Base-by-base conservation (phyloP, 2,797 vertebrate species). In the Danio kyathit region DNA sequence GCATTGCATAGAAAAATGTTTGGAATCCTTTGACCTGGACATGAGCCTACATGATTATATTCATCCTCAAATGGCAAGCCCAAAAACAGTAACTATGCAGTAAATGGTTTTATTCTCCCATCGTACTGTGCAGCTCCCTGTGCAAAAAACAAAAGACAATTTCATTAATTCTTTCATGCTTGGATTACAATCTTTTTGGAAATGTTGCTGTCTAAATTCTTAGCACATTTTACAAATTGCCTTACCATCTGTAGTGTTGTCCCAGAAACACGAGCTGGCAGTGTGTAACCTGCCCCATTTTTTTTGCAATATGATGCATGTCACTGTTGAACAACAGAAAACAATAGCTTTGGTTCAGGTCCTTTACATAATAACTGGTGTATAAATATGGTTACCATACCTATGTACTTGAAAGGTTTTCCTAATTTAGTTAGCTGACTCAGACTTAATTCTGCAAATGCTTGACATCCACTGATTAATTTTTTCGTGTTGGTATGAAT, bases 41-140 rank as follows among this genome's bases (percentile, higher is more conserved):
- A 19, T 5, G 14, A 7, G 38, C 21, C 59, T 51, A 3, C 59
- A 51, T 52, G 60, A 41, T 75, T 29, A 51, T 40, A 17, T 59
- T 77, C 29, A 59, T 70, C 8, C 8, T 96, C 87, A 98, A 79
- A 99, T 94, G 79, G 95, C 94, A 67, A 99, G 93, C 46, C 96
- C 96, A 71, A 98, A 99, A 88, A 97, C 93, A 83, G 89, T 98
- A 93, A 98, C 94, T 1, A 97, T 96, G 88, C 96, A 99, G 89
- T 97, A 97, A 95, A 98, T 97, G 74, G 95, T 96, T 90, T 98
- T 96, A 85, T 99, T 99, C 89, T 98, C 97, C 97, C 97, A 99
- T 88, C 94, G 95, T 86, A 98, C 95, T 0, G 95, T 95, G 89
- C 97, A 99, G 91, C 94, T 97, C 86, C 96, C 98, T 99, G 91